phyloP scores from a whole-genome alignment of 2,888 invertebrate species.

The Hofmannophila pseudospretella region DNA sequence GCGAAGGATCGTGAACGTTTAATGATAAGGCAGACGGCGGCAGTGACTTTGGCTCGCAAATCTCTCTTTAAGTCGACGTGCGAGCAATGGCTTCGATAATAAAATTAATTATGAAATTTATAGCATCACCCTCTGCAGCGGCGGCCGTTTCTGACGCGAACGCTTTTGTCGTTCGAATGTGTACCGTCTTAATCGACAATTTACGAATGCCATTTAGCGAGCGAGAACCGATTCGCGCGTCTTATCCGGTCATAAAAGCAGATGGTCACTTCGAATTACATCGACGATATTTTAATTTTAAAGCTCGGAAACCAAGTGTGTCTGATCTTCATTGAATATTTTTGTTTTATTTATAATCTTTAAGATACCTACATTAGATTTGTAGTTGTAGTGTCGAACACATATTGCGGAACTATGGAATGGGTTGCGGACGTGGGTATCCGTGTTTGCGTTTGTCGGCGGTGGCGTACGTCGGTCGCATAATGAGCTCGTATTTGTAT shows the following conservation, averaged over 20 bases:
- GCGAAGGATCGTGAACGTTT: slow-evolving; percentile 54
- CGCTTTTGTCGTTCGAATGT: slow-evolving; percentile 52
- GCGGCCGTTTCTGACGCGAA: slow-evolving; percentile 38
- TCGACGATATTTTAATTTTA: slow-evolving; percentile 39
- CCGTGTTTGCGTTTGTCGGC: slow-evolving; percentile 23
- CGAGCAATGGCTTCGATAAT: slow-evolving; percentile 59
- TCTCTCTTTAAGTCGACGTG: slow-evolving; percentile 63
- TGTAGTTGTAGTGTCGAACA: neutral
- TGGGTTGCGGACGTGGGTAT: slow-evolving; percentile 10
- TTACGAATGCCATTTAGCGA: slow-evolving; percentile 52
- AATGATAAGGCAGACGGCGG: slow-evolving; percentile 60
- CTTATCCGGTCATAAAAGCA: slow-evolving; percentile 41
- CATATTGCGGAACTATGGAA: neutral
- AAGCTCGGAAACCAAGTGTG: too few species aligned
- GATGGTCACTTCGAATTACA: slow-evolving; percentile 42
- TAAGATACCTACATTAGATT: neutral
- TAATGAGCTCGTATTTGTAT: slow-evolving; percentile 46
- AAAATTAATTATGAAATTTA: slow-evolving; percentile 72
- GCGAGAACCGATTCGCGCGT: slow-evolving; percentile 28
- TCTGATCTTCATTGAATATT: too few species aligned
- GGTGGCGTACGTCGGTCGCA: slow-evolving; percentile 33
- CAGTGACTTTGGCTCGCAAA: slow-evolving; percentile 62
- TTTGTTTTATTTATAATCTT: too few species aligned
- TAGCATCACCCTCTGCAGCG: slow-evolving; percentile 35
- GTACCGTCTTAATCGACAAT: slow-evolving; percentile 62